Evolutionary conservation across 2,888 invertebrate species (phyloP).

Genomic region (Meiosimyza decipiens): DNA sequence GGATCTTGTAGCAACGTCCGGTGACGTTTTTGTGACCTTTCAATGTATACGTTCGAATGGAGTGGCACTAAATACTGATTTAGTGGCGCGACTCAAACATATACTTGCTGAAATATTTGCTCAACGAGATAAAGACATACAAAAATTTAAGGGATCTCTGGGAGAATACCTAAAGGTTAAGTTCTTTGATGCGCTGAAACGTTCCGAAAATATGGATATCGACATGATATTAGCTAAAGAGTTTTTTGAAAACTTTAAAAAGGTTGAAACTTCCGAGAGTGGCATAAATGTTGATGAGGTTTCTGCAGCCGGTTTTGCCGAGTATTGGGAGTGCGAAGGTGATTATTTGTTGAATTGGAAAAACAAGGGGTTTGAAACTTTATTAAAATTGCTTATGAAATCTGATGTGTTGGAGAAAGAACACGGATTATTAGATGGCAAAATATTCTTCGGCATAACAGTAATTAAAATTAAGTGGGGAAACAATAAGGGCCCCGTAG

Average conservation of each 20-base stretch:
- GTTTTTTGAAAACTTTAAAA: constrained; percentile 72
- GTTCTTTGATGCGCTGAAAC: constrained; percentile 45
- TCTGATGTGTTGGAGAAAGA: constrained; percentile 40
- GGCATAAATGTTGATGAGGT: constrained; percentile 66
- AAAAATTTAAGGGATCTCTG: constrained; percentile 46
- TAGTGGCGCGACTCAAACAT: constrained; percentile 53
- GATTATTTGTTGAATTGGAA: constrained; percentile 78
- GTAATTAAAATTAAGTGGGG: constrained; percentile 51
- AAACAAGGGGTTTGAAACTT: constrained; percentile 68
- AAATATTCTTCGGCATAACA: constrained; percentile 47
- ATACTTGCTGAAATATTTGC: constrained; percentile 58
- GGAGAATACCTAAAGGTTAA: constrained; percentile 50
- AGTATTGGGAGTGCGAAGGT: constrained; percentile 76
- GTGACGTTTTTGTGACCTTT: constrained; percentile 40
- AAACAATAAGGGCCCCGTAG: constrained; percentile 42
- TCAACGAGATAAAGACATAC: constrained; percentile 49
- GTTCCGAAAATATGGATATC: constrained; percentile 49
- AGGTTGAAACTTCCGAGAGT: constrained; percentile 56
- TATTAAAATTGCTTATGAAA: constrained; percentile 43
- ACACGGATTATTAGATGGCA: constrained; percentile 53
- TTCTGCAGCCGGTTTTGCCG: constrained; percentile 72
- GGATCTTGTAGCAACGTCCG: constrained; percentile 43
- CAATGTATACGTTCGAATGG: constrained; percentile 58
- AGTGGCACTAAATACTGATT: constrained; percentile 52
- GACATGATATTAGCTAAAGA: constrained; percentile 63